These are phyloP conservation scores for Channa argus DNA, from an alignment of 2,113 vertebrate genomes.

Conservation along the genomic window DNA sequence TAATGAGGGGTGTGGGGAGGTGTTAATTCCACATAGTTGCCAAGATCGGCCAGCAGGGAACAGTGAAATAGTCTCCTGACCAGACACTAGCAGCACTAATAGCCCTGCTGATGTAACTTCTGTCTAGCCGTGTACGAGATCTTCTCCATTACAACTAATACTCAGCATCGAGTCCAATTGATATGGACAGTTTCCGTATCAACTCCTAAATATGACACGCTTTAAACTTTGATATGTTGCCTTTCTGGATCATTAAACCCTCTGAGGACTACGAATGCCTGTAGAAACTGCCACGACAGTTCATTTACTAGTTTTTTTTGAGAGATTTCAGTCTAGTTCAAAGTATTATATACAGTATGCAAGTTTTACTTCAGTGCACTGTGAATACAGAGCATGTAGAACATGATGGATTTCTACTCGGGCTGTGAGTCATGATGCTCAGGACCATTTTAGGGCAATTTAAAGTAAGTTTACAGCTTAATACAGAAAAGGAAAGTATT, in stretches of 20 bases:
- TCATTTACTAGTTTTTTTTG: background rate
- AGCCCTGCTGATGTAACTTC: conserved; percentile 9
- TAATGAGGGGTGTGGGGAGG: conserved; percentile 28
- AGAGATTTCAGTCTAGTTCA: background rate
- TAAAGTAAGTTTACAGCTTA: conserved; percentile 36
- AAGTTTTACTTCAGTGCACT: conserved; percentile 2
- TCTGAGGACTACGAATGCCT: no score
- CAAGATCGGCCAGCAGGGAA: conserved; percentile 37
- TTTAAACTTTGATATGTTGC: no score
- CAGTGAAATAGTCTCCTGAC: conserved; percentile 31
- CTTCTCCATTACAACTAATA: conserved; percentile 10
- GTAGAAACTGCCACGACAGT: background rate
- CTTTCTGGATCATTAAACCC: background rate
- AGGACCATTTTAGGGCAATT: conserved; percentile 36
- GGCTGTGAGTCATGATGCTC: conserved; percentile 26
- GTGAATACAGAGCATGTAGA: conserved; percentile 22
- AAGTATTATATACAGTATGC: background rate
- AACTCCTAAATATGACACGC: no score
- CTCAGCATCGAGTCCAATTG: background rate
- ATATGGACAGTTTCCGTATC: background rate
- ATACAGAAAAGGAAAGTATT: conserved; percentile 37
- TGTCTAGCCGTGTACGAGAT: conserved; percentile 11
- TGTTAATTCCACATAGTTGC: conserved; percentile 32
- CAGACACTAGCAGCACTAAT: conserved; percentile 9
- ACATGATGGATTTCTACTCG: conserved; percentile 31